Evolutionary conservation across 1,140 invertebrate genomes (phyloP).

Genomic region (Schlechtendalia chinensis): DNA sequence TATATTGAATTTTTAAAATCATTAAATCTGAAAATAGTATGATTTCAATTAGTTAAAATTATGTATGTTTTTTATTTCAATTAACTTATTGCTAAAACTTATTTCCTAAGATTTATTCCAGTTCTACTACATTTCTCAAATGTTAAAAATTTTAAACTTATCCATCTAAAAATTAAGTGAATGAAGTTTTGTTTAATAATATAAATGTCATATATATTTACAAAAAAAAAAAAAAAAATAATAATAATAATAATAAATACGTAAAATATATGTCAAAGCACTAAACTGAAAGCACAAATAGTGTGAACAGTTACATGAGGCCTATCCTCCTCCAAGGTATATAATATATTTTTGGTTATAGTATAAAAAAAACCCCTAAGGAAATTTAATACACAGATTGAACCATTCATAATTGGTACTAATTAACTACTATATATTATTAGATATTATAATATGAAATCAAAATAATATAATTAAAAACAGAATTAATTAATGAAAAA

Average conservation of each 20-base stretch:
- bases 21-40: too few relatives aligned
- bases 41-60: too few relatives aligned
- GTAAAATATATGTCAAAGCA: background rate
- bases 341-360: background rate
- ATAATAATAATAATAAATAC: background rate
- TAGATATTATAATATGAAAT: conserved; percentile 21
- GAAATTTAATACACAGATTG: background rate
- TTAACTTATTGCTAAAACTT: conserved; percentile 12
- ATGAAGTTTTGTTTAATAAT: conserved; percentile 16
- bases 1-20: too few relatives aligned
- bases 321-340: background rate
- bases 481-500: conserved; percentile 38
- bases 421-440: background rate
- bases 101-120: background rate
- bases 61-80: background rate
- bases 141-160: conserved; percentile 30
- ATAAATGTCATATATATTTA: conserved; percentile 47
- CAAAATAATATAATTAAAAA: conserved; percentile 23
- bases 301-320: background rate
- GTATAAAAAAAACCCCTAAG: too few relatives aligned
- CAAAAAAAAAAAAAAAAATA: conserved; percentile 42
- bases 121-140: conserved; percentile 6
- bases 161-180: background rate
- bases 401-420: conserved; percentile 7
- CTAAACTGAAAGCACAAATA: conserved; percentile 21